Conservation (phyloP, 2,113 vertebrate genomes). For the Regulus satrapa region DNA sequence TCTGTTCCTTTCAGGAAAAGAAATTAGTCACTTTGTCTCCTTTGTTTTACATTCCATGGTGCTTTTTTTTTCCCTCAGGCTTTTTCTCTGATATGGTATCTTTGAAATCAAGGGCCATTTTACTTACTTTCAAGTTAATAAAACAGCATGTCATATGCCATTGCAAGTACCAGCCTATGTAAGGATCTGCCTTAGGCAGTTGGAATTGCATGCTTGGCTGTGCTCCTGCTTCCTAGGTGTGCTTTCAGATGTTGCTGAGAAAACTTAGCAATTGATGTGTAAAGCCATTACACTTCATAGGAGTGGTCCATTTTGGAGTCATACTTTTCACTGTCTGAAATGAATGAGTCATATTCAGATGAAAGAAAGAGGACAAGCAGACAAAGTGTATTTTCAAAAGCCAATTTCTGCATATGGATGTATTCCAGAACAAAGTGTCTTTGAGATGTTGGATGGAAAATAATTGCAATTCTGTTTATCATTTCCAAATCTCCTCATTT, state of each 20-base stretch:
- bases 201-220: background rate
- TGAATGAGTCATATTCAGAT: background rate
- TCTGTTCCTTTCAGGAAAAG: background rate
- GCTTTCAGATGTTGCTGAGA: accelerated
- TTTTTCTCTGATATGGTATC: background rate
- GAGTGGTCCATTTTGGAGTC: background rate
- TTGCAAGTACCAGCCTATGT: background rate
- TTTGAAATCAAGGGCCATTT: background rate
- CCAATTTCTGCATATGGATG: background rate
- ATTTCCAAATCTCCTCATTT: background rate
- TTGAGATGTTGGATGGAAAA: background rate
- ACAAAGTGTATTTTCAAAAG: background rate
- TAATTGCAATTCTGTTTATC: background rate
- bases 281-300: background rate
- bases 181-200: background rate
- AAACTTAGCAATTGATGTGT: background rate
- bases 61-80: background rate
- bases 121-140: background rate
- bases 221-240: background rate
- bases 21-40: background rate
- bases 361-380: background rate
- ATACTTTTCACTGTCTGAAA: background rate
- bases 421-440: background rate
- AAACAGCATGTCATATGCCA: background rate
- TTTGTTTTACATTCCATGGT: background rate